A percentile compares a stretch with the other conserved stretches of the same genome.
Conservation (phyloP, 2,888 invertebrate genomes). For the Crossocerus cetratus region DNA sequence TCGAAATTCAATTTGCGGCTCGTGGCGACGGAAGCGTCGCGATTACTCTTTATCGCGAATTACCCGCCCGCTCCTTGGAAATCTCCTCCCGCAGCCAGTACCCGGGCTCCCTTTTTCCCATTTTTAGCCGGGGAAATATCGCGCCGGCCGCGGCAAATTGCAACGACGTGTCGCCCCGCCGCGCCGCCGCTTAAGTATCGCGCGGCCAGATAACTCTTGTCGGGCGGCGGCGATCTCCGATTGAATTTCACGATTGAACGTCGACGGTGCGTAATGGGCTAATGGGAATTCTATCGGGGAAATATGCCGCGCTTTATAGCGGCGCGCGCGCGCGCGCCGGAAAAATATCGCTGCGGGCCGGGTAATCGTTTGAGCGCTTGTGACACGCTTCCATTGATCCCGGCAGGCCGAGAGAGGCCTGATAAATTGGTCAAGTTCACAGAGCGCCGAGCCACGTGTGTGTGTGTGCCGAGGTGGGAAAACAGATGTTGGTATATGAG, state of each 20-base stretch:
- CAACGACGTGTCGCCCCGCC: background rate
- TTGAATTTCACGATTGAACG: slow-evolving; percentile 6
- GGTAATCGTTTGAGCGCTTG: too few species aligned
- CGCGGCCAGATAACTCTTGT: background rate
- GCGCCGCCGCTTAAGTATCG: background rate
- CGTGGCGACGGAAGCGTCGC: slow-evolving; percentile 2
- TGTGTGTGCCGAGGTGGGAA: too few species aligned
- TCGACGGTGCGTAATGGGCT: slow-evolving; percentile 28
- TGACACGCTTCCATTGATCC: too few species aligned
- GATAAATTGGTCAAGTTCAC: too few species aligned
- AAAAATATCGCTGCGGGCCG: too few species aligned
- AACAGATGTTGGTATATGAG: too few species aligned
- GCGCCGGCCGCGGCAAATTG: background rate
- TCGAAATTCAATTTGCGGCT: slow-evolving; percentile 5
- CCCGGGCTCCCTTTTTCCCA: too few species aligned
- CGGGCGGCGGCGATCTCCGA: background rate
- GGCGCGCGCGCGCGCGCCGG: background rate
- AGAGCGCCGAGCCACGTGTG: too few species aligned
- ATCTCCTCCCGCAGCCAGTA: too few species aligned
- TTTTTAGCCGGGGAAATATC: too few species aligned
- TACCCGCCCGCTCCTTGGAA: background rate
- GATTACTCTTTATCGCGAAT: slow-evolving; percentile 3
- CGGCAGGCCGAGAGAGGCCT: too few species aligned
- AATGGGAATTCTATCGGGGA: slow-evolving; percentile 46
- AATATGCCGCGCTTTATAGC: slow-evolving; percentile 26